A percentile compares a stretch with the other conserved stretches of the same genome.
Conservation (phyloP, 1,140 invertebrate genomes). For the Eueides isabella region DNA sequence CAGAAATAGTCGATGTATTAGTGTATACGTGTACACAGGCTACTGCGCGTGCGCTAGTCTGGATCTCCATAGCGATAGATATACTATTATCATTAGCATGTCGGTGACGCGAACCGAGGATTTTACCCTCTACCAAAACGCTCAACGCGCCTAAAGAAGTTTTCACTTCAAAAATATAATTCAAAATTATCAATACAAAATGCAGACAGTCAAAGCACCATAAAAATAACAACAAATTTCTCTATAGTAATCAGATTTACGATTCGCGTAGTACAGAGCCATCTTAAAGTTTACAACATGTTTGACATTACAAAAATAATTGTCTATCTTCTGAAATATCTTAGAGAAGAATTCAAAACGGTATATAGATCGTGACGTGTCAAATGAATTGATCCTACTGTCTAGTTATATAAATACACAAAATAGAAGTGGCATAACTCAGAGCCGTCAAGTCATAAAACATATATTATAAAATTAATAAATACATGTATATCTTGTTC, state of each 20-base stretch:
- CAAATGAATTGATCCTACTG: conserved; percentile 36
- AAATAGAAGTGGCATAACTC: conserved; percentile 1
- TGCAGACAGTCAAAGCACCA: not conserved
- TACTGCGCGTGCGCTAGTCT: too few species aligned
- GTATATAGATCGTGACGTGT: conserved; percentile 42
- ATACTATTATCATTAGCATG: too few species aligned
- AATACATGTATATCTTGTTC: not conserved
- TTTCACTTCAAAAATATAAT: not conserved
- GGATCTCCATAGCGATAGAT: too few species aligned
- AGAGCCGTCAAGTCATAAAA: not conserved
- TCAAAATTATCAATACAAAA: not conserved
- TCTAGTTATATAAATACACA: conserved; percentile 20
- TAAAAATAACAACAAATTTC: not conserved
- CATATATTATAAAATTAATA: not conserved
- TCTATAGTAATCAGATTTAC: not conserved
- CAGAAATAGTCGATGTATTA: too few species aligned
- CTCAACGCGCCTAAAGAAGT: too few species aligned
- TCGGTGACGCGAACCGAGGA: too few species aligned
- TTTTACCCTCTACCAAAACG: too few species aligned
- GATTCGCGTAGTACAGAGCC: too few species aligned
- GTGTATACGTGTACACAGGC: too few species aligned
- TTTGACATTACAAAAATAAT: conserved; percentile 19
- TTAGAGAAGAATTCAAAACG: conserved; percentile 39
- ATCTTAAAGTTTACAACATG: not conserved
- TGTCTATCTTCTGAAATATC: conserved; percentile 29